phyloP scores from a whole-genome alignment of 2,888 invertebrate species.

The Cheiracanthium punctorium region DNA sequence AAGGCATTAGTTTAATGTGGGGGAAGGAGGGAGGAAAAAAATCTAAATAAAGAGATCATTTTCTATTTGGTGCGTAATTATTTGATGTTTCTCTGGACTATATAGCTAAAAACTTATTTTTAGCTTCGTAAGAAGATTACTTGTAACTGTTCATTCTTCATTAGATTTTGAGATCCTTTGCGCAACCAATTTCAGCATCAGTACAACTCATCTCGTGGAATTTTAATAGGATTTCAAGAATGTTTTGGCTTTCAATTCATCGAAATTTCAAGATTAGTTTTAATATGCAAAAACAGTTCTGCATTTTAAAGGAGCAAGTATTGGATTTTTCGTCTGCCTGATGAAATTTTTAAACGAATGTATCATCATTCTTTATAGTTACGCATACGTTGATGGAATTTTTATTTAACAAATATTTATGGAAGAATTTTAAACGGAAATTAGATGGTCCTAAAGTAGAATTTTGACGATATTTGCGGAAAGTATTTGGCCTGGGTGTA shows the following conservation, averaged over 20 bases:
- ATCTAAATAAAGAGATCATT: too few species aligned
- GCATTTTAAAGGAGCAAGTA: neutral
- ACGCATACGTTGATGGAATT: neutral
- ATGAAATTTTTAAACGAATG: neutral
- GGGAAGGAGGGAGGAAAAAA: too few species aligned
- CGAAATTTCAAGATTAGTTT: constrained; percentile 4
- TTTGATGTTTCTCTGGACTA: neutral
- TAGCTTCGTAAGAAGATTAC: neutral
- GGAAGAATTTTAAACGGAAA: neutral
- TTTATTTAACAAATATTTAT: neutral
- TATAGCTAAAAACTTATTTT: neutral
- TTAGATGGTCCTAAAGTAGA: too few species aligned
- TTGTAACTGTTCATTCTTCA: neutral
- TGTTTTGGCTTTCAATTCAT: neutral
- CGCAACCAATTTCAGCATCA: neutral
- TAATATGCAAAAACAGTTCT: constrained; percentile 9
- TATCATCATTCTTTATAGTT: neutral
- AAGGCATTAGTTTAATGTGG: too few species aligned
- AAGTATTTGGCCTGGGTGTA: too few species aligned
- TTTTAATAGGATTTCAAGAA: constrained; percentile 8
- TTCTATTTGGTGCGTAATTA: neutral
- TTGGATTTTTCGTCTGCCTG: neutral
- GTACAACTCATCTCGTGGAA: constrained; percentile 4
- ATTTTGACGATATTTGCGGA: too few species aligned
- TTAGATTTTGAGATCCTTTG: neutral